Conservation (phyloP, 1,140 invertebrate species). For the Ceratitis capitata region DNA sequence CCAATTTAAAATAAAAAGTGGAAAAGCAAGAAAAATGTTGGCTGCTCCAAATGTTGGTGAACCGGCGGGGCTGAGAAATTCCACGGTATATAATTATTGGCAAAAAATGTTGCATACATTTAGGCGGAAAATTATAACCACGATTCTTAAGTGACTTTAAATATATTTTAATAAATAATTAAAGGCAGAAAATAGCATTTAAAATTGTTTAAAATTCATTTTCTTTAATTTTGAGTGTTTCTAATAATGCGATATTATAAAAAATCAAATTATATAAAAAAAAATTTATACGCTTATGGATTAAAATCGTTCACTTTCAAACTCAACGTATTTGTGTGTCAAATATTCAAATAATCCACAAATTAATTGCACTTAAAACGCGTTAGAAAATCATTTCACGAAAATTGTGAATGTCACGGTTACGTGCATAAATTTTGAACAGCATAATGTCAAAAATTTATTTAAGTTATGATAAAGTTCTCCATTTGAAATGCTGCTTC, state of each 20-base stretch:
- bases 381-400: not conserved
- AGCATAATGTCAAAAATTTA: not conserved
- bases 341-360: not conserved
- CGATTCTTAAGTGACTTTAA: no score
- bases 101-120: not conserved
- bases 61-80: not conserved
- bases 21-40: not conserved
- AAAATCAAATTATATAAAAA: no score
- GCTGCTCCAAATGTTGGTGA: not conserved
- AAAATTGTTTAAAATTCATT: no score
- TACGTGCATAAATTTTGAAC: not conserved
- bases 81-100: not conserved
- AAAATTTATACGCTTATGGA: no score
- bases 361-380: not conserved
- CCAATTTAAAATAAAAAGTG: not conserved
- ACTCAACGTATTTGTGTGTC: not conserved
- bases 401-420: not conserved
- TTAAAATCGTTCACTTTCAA: not conserved
- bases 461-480: not conserved
- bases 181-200: no score
- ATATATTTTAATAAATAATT: no score
- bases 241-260: no score
- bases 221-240: no score
- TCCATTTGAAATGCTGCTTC: not conserved
- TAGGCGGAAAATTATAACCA: no score